Percentiles rank a stretch among this genome's conserved stretches.
These are phyloP conservation scores for Stenurella melanura DNA, from an alignment of 2,888 invertebrate species.

Conservation along the genomic window DNA sequence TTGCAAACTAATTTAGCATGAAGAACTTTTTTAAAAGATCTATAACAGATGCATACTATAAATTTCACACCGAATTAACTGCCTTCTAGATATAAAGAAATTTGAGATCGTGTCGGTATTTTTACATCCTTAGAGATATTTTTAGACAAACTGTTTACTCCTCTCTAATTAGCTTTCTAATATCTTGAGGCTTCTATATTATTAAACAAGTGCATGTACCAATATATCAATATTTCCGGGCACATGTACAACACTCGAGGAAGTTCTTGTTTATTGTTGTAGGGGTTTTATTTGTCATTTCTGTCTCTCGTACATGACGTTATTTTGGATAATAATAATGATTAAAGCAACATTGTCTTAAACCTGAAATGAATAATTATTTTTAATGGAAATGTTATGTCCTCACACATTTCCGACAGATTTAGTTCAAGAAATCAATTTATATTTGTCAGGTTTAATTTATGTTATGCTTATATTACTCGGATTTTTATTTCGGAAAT, in stretches of 20 bases:
- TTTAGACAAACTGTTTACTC: background rate
- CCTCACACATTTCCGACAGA: background rate
- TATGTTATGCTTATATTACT: background rate
- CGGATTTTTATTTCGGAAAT: background rate
- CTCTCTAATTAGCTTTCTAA: background rate
- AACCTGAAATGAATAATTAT: background rate
- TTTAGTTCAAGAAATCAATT: background rate
- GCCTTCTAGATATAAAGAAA: no score
- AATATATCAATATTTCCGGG: background rate
- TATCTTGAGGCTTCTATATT: background rate
- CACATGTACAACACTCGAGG: background rate
- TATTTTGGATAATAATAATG: background rate
- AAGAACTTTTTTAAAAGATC: no score
- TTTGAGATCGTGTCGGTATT: no score
- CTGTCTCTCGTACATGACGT: background rate
- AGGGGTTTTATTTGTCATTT: background rate
- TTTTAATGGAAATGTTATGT: constrained; percentile 3
- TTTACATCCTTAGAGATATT: background rate
- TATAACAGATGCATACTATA: no score
- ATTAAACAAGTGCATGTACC: background rate
- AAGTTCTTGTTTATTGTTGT: background rate
- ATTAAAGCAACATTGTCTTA: background rate
- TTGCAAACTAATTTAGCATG: no score
- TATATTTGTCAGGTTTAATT: background rate
- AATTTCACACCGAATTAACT: background rate